A percentile compares a stretch with the other conserved stretches of the same genome.
These are phyloP conservation scores for Nansenia antarctica DNA, from an alignment of 2,113 vertebrate species.

Conservation along the genomic window DNA sequence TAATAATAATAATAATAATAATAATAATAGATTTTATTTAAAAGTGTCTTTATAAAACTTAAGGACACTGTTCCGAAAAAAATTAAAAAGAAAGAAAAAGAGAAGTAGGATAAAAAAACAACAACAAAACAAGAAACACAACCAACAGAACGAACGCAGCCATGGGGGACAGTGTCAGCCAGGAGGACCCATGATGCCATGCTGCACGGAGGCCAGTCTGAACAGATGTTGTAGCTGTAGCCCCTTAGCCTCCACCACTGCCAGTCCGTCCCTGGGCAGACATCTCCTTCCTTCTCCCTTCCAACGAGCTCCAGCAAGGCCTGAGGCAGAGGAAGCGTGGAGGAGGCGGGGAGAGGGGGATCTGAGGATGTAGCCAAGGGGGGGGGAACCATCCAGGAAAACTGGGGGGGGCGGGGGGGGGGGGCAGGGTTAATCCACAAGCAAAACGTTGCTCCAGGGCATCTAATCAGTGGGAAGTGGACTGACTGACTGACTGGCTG, in stretches of 20 bases:
- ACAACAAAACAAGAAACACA: too few species aligned
- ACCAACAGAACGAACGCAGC: too few species aligned
- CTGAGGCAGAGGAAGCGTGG: constrained; percentile 8
- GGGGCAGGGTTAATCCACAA: constrained; percentile 57
- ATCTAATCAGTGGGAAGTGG: constrained; percentile 60
- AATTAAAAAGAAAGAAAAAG: too few species aligned
- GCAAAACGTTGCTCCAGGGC: constrained; percentile 61
- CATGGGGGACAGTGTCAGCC: too few species aligned
- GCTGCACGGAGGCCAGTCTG: too few species aligned
- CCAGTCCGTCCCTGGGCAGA: constrained; percentile 9
- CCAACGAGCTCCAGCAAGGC: constrained; percentile 16
- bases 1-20: too few species aligned
- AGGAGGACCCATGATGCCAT: too few species aligned
- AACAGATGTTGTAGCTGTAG: too few species aligned
- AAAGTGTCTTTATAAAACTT: too few species aligned
- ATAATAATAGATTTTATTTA: too few species aligned
- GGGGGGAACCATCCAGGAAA: constrained; percentile 29
- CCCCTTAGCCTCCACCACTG: constrained; percentile 2
- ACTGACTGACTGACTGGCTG: constrained; percentile 6
- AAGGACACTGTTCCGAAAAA: too few species aligned
- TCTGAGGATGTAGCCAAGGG: background rate
- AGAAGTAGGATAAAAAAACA: too few species aligned
- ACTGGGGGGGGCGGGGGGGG: constrained; percentile 38
- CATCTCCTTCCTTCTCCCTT: constrained; percentile 14
- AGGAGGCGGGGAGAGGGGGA: background rate